Percentiles rank a stretch among this genome's conserved stretches.
phyloP scores from a whole-genome alignment of 1,140 invertebrate species.

The Lordiphosa clarofinis region DNA sequence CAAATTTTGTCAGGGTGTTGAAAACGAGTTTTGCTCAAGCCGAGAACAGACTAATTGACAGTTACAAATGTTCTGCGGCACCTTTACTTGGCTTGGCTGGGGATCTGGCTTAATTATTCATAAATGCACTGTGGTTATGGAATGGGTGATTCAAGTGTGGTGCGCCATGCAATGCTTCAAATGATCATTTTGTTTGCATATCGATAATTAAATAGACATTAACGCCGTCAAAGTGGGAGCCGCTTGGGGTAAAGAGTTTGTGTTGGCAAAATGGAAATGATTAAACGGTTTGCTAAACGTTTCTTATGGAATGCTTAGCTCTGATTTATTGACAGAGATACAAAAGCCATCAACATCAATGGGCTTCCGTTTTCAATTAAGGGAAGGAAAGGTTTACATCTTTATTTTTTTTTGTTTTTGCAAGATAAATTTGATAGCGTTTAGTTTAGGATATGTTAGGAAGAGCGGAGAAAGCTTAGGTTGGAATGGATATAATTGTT shows the following conservation, averaged over 20 bases:
- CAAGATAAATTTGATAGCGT: too few species aligned
- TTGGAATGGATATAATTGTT: too few species aligned
- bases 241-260: conserved; percentile 1
- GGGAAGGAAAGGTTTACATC: too few species aligned
- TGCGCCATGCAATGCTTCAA: conserved; percentile 21
- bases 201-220: conserved; percentile 67
- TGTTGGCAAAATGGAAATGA: conserved; percentile 27
- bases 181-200: conserved; percentile 53
- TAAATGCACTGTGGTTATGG: conserved; percentile 12
- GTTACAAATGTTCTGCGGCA: conserved; percentile 39
- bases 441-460: too few species aligned
- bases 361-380: too few species aligned
- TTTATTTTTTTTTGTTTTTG: too few species aligned
- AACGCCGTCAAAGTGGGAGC: conserved; percentile 38
- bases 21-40: conserved; percentile 30
- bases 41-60: conserved; percentile 43
- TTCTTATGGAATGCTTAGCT: background rate
- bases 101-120: conserved; percentile 28
- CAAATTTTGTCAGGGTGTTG: conserved; percentile 19
- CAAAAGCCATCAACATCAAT: too few species aligned
- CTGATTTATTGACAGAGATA: too few species aligned
- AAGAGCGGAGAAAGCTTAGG: too few species aligned
- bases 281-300: conserved; percentile 27
- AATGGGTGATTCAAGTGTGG: conserved; percentile 12
- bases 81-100: conserved; percentile 16